Conservation (phyloP, 2,888 invertebrate genomes). For the Agrotis puta region DNA sequence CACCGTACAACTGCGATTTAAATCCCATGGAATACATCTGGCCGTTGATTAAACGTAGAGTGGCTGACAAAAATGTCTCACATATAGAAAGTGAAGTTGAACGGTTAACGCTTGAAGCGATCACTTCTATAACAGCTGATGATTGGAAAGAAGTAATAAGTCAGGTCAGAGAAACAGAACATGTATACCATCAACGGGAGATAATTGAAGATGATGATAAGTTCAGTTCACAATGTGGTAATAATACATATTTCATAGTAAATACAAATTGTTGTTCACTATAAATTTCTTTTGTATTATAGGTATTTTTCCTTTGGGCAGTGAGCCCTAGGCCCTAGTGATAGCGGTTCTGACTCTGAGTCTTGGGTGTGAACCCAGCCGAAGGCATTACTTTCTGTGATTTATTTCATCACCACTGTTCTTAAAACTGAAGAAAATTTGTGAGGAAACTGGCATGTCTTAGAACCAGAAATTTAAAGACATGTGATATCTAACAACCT, state of each 20-base stretch:
- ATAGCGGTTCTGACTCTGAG: no score
- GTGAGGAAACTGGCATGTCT: no score
- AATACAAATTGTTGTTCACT: background rate
- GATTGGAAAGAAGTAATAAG: background rate
- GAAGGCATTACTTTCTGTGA: no score
- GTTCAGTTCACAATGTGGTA: background rate
- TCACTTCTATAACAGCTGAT: background rate
- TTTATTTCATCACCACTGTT: no score
- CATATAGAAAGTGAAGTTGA: background rate
- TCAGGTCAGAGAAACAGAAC: background rate
- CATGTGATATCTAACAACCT: no score
- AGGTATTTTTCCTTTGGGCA: no score
- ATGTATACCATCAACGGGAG: background rate
- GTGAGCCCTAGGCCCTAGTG: no score
- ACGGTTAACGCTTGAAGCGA: background rate
- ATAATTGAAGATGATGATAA: slow-evolving; percentile 4
- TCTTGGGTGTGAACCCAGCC: no score
- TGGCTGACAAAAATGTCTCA: slow-evolving; percentile 4
- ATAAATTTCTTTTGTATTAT: no score
- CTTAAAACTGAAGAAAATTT: no score
- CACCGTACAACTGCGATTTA: slow-evolving; percentile 3
- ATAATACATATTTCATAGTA: background rate
- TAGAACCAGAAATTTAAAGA: no score
- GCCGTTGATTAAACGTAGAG: background rate
- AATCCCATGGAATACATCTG: slow-evolving; percentile 9